Evolutionary conservation across 2,113 vertebrate genomes (phyloP), one percentile per base, ranked within the genome.

Genomic region (Oreochromis spilurus): DNA sequence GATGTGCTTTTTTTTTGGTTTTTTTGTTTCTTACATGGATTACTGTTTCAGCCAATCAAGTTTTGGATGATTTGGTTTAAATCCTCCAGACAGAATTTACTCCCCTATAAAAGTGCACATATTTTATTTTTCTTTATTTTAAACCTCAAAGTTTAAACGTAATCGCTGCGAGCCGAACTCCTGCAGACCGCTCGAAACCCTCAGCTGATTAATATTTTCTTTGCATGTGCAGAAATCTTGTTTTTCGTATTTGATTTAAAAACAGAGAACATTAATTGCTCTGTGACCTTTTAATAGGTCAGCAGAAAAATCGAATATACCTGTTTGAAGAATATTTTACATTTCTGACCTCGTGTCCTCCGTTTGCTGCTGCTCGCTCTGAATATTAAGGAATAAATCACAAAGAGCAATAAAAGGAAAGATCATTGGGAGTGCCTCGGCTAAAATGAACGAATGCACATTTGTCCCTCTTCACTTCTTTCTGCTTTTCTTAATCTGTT

Each of bases 341-440:
- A 50, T 50, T 31, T 50, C 26, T 11, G 6, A 29, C 43, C 70
- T 1, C 9, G n/a, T 29, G 26, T 55, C 11, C 53, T 55, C 21
- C 2, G 2, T 77, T 50, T 13, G 24, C 45, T 50, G 24, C 70
- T 75, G 4, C 72, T 31, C 3, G 6, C 21, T 50, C 9, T 77
- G 43, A 75, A 75, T 75, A 50, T 4, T 5, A 75, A 75, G 70
- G 24, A 77, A n/a, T 31, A 77, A 77, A 50, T 75, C 16, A 77
- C 21, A 77, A 75, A 50, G 16, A 50, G 43, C 16, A 31, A 19
- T 1, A 17, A 75, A 77, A 50, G 70, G 16, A 31, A 50, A 77
- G 45, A 50, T 31, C 45, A 31, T 26, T 57, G 13, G 14, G 21
- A 26, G 54, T 4, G 21, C 21, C 54, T 1, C 53, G 12, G 5